Base-by-base conservation (phyloP, 2,888 invertebrate genomes). In the Noctua fimbriata region DNA sequence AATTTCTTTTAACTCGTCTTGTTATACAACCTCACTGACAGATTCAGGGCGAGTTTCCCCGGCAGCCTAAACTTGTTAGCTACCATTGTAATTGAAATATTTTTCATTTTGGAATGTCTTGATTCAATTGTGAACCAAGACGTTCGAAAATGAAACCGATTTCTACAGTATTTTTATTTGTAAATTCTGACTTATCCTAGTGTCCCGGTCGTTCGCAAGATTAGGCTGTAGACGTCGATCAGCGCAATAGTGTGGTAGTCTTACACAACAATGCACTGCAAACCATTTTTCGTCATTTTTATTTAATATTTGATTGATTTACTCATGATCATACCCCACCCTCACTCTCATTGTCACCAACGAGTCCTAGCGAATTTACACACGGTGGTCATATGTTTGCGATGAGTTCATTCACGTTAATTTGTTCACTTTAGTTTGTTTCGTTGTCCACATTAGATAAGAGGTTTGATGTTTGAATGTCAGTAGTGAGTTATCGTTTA, bases 311-410 rank as follows among this genome's bases (percentile, higher is more conserved):
- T 86, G 81, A 74, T 92, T 91, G 83, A 88, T 87, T 89, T 87
- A 88, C 89, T 87, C 89, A 90, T 91, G 90, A 85, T 85, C 87
- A 28, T 67, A 73, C 41, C 73, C 74, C 88, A 81, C 90, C 91
- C 92, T 92, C 89, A 90, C 5, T 36, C 4, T 92, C 92, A 89
- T 86, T 76, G 75, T 89, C 92, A 93, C 91, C 85, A 92, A 93
- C 92, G 95, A 95, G 96, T 95, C 96, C 95, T 95, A 95, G 97
- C 97, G 96, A 97, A 96, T 96, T 93, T 93, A 97, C 94, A 96
- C 96, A 96, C 96, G 97, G 97, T 97, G 96, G 97, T 97, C 97
- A 96, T 96, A 97, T 97, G 96, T 96, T 96, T 96, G 94, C 93
- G 92, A 94, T 93, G 91, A 93, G 92, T 94, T 95, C 95, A 95